Percentiles rank a stretch among this genome's conserved stretches.
Evolutionary conservation across 1,140 invertebrate species (phyloP).

Genomic region (Drosophila novamexicana): DNA sequence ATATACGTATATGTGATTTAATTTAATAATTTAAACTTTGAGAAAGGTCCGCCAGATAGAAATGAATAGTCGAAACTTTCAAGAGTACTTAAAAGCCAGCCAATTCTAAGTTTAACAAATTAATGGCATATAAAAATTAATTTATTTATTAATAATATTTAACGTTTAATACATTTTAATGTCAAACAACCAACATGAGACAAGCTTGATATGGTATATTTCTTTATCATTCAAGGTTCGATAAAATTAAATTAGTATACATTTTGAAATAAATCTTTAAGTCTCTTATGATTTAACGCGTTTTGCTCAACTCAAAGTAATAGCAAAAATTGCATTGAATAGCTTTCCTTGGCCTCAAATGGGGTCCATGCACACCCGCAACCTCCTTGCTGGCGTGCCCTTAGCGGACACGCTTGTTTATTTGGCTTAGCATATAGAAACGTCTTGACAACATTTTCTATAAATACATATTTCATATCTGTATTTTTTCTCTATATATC

Average conservation of each 20-base stretch:
- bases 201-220: neutral
- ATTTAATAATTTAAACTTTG: too few relatives aligned
- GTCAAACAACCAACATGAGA: too few relatives aligned
- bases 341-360: constrained; percentile 47
- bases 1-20: too few relatives aligned
- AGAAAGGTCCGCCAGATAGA: too few relatives aligned
- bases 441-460: constrained; percentile 71
- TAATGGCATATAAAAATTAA: too few relatives aligned
- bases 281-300: neutral
- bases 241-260: neutral
- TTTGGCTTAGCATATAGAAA: constrained; percentile 36
- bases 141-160: too few relatives aligned
- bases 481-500: constrained; percentile 37
- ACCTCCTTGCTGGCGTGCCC: constrained; percentile 28
- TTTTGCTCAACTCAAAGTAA: neutral
- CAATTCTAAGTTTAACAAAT: too few relatives aligned
- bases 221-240: neutral
- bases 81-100: too few relatives aligned
- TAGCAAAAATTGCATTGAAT: constrained; percentile 23
- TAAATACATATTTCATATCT: constrained; percentile 64
- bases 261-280: neutral
- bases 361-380: constrained; percentile 7
- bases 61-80: too few relatives aligned
- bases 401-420: constrained; percentile 42
- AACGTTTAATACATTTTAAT: too few relatives aligned